Conservation (phyloP, 2,797 vertebrate species). For the Chiroxiphia lanceolata region DNA sequence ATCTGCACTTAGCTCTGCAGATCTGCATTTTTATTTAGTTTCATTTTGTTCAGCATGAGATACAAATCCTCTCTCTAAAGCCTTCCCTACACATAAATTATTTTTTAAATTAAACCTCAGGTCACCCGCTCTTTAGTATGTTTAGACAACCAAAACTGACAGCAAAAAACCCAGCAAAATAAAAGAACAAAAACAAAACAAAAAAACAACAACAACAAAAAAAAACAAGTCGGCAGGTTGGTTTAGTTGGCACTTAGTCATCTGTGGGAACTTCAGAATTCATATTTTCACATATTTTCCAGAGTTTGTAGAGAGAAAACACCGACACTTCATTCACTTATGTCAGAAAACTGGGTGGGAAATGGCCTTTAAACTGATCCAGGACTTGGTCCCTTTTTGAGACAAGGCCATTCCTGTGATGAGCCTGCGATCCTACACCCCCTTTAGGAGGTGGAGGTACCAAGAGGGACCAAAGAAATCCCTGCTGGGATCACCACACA, state of each 20-base stretch:
- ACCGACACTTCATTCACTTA: background rate
- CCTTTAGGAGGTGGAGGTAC: background rate
- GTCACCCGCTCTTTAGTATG: background rate
- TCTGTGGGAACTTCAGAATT: background rate
- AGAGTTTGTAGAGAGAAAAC: background rate
- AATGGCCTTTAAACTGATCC: background rate
- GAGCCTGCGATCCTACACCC: background rate
- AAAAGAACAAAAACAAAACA: too few species aligned
- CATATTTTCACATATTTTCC: background rate
- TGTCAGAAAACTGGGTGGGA: background rate
- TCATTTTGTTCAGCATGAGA: background rate
- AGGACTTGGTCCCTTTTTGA: background rate
- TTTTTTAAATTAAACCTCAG: background rate
- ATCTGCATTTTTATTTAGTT: background rate
- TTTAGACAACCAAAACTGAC: background rate
- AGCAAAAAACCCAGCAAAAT: too few species aligned
- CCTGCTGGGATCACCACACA: background rate
- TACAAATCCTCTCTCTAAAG: background rate
- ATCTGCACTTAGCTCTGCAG: background rate
- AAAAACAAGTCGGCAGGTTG: background rate
- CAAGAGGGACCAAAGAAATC: background rate
- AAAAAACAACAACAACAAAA: background rate
- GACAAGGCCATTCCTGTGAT: accelerated
- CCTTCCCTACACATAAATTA: background rate
- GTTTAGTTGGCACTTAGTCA: background rate